These are phyloP conservation scores for Montipora foliosa DNA, from an alignment of 64 coral and sea anemone genomes.

Conservation along the genomic window DNA sequence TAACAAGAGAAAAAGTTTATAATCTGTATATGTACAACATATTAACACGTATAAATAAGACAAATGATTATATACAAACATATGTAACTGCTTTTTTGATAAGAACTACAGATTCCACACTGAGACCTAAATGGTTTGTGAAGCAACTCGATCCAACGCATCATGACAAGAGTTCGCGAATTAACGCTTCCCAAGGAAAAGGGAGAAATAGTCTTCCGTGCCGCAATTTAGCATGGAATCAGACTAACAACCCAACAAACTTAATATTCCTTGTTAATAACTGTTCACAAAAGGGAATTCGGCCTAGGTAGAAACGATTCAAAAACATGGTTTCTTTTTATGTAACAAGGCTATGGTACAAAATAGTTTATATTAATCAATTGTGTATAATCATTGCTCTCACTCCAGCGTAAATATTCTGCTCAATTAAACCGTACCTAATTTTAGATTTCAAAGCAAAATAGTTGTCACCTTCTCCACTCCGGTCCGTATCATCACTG, in stretches of 20 bases:
- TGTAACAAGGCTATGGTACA: conserved; percentile 19
- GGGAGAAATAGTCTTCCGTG: no score
- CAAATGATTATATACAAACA: conserved; percentile 59
- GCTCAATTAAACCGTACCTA: neutral
- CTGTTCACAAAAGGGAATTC: neutral
- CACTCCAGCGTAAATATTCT: neutral
- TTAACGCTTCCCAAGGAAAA: neutral
- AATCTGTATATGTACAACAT: conserved; percentile 24
- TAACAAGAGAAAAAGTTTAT: neutral
- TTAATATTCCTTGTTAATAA: neutral
- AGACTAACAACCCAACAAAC: neutral
- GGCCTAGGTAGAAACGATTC: neutral
- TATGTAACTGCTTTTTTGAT: neutral
- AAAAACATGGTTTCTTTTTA: neutral
- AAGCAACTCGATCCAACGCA: neutral
- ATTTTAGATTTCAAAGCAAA: neutral
- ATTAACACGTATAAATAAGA: conserved; percentile 54
- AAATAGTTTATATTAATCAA: conserved; percentile 52
- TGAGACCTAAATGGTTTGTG: neutral
- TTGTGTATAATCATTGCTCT: conserved; percentile 21
- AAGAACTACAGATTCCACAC: neutral
- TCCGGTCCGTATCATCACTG: no score
- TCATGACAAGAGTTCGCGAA: neutral
- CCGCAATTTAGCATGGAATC: neutral
- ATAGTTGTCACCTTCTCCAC: no score